A percentile compares a stretch with the other conserved stretches of the same genome.
These are phyloP conservation scores for Girardinus metallicus DNA, from an alignment of 2,797 vertebrate genomes.

Conservation along the genomic window DNA sequence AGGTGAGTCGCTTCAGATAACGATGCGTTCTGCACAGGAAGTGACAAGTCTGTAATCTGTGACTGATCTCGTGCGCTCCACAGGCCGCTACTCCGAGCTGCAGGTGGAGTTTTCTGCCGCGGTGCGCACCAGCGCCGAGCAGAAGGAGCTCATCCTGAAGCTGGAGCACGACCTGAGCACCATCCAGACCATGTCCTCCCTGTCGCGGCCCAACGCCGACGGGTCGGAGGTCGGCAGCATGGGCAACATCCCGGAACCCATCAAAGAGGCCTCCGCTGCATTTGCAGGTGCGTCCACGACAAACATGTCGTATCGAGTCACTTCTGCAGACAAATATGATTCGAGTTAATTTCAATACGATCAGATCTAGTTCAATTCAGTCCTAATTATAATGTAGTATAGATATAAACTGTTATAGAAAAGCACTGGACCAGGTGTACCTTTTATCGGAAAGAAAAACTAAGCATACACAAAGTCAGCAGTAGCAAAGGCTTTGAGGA, in stretches of 20 bases:
- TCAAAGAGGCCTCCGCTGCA: constrained; percentile 93
- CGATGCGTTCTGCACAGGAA: background rate
- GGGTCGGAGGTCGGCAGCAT: constrained; percentile 84
- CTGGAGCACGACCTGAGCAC: constrained; percentile 96
- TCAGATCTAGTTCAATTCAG: background rate
- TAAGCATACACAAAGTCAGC: background rate
- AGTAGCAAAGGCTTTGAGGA: background rate
- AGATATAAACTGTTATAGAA: background rate
- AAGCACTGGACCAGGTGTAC: background rate
- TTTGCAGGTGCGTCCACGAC: constrained; percentile 82
- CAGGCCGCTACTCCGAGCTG: constrained; percentile 89
- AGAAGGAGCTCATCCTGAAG: constrained; percentile 91
- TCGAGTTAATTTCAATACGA: background rate
- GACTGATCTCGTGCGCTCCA: background rate
- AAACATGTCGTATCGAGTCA: background rate
- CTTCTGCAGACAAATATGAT: background rate
- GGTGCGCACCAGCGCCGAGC: constrained; percentile 81
- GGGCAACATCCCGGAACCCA: constrained; percentile 90
- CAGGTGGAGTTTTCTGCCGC: constrained; percentile 88
- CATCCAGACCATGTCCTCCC: constrained; percentile 85
- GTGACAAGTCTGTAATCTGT: background rate
- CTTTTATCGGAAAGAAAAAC: background rate
- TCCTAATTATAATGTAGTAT: background rate
- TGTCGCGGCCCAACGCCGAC: constrained; percentile 88
- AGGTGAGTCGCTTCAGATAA: constrained; percentile 58